Conservation (phyloP, 1,140 invertebrate species). For the Helicoverpa zea region DNA sequence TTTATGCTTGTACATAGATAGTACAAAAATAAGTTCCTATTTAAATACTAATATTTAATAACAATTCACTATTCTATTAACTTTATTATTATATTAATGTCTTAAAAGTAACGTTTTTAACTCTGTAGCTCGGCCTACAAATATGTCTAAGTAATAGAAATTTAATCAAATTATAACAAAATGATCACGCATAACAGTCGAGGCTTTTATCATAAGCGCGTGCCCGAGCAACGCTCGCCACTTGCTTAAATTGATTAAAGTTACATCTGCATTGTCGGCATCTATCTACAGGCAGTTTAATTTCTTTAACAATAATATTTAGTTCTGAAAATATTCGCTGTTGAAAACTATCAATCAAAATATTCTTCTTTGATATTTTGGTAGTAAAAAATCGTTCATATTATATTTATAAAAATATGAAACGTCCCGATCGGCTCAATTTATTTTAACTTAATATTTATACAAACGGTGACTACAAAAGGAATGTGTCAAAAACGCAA, state of each 20-base stretch:
- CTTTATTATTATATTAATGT: neutral
- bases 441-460: constrained; percentile 64
- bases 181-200: constrained; percentile 72
- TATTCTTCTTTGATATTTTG: constrained; percentile 8
- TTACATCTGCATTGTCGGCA: constrained; percentile 74
- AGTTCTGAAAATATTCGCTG: constrained; percentile 5
- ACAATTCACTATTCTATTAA: no score
- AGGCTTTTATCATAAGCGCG: constrained; percentile 75
- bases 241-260: constrained; percentile 81
- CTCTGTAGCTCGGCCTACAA: constrained; percentile 68
- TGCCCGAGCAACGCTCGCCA: constrained; percentile 71
- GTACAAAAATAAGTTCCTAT: no score
- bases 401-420: constrained; percentile 42
- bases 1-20: no score
- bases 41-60: no score
- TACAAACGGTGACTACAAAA: constrained; percentile 60
- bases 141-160: constrained; percentile 73
- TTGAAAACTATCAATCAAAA: constrained; percentile 40
- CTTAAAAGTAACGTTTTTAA: constrained; percentile 33
- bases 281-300: constrained; percentile 64
- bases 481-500: constrained; percentile 71
- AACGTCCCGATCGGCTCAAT: constrained; percentile 43
- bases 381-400: constrained; percentile 36
- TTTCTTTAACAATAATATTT: constrained; percentile 53
- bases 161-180: constrained; percentile 84